Evolutionary conservation across 2,888 invertebrate genomes (phyloP).

Genomic region (Ptychoptera albimana): DNA sequence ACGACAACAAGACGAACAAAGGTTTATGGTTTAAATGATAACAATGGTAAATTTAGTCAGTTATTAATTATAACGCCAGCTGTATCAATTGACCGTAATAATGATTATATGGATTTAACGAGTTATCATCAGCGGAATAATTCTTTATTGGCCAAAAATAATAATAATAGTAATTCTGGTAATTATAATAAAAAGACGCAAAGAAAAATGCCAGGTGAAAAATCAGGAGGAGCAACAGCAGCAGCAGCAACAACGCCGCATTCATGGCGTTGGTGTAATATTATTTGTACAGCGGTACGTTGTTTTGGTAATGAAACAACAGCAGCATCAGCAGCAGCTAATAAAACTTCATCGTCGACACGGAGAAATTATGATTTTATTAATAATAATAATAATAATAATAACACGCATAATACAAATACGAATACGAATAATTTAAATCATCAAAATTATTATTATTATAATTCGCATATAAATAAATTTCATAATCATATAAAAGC

Average conservation of each 20-base stretch:
- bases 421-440: too few species aligned
- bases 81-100: slow-evolving; percentile 28
- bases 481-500: too few species aligned
- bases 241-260: slow-evolving; percentile 19
- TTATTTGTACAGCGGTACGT: slow-evolving; percentile 30
- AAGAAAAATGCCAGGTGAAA: slow-evolving; percentile 1
- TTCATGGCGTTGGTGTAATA: slow-evolving; percentile 28
- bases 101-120: slow-evolving; percentile 4
- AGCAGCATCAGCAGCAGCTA: background rate
- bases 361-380: too few species aligned
- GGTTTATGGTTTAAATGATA: background rate
- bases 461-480: too few species aligned
- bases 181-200: slow-evolving; percentile 12
- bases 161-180: slow-evolving; percentile 12
- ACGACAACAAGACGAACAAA: slow-evolving; percentile 11
- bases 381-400: too few species aligned
- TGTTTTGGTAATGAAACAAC: slow-evolving; percentile 22
- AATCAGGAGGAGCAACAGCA: slow-evolving; percentile 14
- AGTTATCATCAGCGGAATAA: slow-evolving; percentile 5
- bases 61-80: slow-evolving; percentile 30
- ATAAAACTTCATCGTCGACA: too few species aligned
- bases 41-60: slow-evolving; percentile 21
- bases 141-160: slow-evolving; percentile 4
- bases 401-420: too few species aligned
- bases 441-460: too few species aligned